Conservation (phyloP, 1,140 invertebrate genomes). For the Steinernema feltiae region DNA sequence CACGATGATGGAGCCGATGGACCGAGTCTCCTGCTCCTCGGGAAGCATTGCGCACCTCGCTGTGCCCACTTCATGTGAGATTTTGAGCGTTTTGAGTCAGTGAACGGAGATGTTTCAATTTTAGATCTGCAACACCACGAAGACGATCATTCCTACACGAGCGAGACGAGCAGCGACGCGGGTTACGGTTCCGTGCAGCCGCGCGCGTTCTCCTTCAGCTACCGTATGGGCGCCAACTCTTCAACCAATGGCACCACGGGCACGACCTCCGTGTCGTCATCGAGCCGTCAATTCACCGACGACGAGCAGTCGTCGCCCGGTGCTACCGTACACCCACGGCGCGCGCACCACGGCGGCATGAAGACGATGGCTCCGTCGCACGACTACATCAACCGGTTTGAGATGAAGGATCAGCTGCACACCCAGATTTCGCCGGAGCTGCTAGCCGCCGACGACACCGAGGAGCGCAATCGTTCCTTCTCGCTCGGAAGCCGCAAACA, state of each 20-base stretch:
- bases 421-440: background rate
- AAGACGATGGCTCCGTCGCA: background rate
- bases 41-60: background rate
- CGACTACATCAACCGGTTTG: background rate
- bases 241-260: background rate
- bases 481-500: background rate
- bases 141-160: background rate
- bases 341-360: background rate
- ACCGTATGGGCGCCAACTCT: background rate
- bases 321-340: slow-evolving; percentile 1
- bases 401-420: background rate
- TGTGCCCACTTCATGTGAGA: background rate
- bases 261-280: too few species aligned
- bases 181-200: background rate
- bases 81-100: background rate
- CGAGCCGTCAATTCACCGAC: slow-evolving; percentile 6
- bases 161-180: background rate
- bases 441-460: background rate
- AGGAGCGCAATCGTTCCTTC: background rate
- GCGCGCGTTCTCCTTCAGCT: slow-evolving; percentile 7
- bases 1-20: slow-evolving; percentile 14
- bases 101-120: background rate
- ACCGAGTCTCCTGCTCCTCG: background rate
- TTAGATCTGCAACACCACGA: background rate
- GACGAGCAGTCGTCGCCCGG: slow-evolving; percentile 6